phyloP scores from a whole-genome alignment of 2,888 invertebrate species.

The Melanostoma mellinum region DNA sequence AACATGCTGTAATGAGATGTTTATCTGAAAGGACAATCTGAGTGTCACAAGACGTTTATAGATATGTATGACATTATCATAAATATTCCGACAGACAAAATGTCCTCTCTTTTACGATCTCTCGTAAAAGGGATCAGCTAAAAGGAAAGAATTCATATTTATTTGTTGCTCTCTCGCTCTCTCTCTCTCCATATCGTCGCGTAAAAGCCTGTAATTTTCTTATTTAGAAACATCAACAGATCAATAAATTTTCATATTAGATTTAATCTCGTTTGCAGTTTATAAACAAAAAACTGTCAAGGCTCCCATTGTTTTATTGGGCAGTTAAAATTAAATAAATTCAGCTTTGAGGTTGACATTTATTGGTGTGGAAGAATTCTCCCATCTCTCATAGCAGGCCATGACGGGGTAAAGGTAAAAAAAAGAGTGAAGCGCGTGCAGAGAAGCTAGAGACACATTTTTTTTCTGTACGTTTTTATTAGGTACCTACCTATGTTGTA shows the following conservation, averaged over 20 bases:
- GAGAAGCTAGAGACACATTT: too few species aligned
- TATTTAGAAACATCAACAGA: constrained; percentile 1
- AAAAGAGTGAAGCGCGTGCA: too few species aligned
- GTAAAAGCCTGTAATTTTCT: background rate
- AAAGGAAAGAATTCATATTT: too few species aligned
- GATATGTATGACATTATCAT: constrained; percentile 48
- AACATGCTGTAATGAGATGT: constrained; percentile 63
- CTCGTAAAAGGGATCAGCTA: background rate
- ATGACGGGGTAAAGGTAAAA: too few species aligned
- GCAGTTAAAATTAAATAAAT: constrained; percentile 70
- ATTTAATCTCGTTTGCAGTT: constrained; percentile 26
- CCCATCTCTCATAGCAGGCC: constrained; percentile 6
- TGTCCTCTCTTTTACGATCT: constrained; percentile 62
- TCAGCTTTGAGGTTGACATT: constrained; percentile 61
- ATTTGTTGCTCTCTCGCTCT: too few species aligned
- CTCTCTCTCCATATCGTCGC: background rate
- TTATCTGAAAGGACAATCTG: constrained; percentile 46
- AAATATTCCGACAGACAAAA: constrained; percentile 57
- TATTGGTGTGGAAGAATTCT: constrained; percentile 57
- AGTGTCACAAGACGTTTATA: constrained; percentile 43
- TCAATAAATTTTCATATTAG: constrained; percentile 46
- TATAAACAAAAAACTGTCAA: background rate
- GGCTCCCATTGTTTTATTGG: constrained; percentile 58
- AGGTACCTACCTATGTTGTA: too few species aligned
- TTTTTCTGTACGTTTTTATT: too few species aligned